phyloP scores from a whole-genome alignment of 1,140 invertebrate species.

The Akabosia matsudoensis region DNA sequence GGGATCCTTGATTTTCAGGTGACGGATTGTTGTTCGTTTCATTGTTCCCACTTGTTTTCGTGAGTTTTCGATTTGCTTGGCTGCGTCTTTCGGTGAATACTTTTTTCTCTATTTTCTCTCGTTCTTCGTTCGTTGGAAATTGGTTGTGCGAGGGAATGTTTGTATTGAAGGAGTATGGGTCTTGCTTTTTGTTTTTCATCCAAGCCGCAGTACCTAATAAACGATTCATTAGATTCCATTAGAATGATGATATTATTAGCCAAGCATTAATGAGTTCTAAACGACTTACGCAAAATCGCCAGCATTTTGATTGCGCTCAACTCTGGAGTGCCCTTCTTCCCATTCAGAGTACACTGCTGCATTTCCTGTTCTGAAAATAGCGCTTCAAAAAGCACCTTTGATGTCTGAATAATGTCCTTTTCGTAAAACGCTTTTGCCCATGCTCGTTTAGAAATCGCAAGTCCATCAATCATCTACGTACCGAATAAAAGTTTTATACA shows the following conservation, averaged over 20 bases:
- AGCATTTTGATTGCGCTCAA: conserved; percentile 18
- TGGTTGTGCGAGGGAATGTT: conserved; percentile 15
- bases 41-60: neutral
- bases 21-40: neutral
- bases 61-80: conserved; percentile 18
- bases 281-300: conserved; percentile 1
- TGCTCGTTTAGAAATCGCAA: neutral
- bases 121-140: conserved; percentile 11
- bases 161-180: conserved; percentile 19
- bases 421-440: conserved; percentile 25
- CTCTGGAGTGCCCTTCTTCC: conserved; percentile 11
- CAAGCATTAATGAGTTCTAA: neutral
- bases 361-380: conserved; percentile 21
- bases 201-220: conserved; percentile 3
- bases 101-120: conserved; percentile 24
- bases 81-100: conserved; percentile 19
- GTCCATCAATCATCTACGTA: conserved; percentile 15
- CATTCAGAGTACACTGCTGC: conserved; percentile 19
- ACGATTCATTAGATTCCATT: no score
- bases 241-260: no score
- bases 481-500: neutral
- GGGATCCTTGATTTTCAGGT: neutral
- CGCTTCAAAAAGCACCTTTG: conserved; percentile 19
- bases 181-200: conserved; percentile 27
- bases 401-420: conserved; percentile 17